Evolutionary conservation across 2,113 vertebrate species (phyloP), one percentile per base, ranked within the genome.

Genomic region (Alectura lathami): DNA sequence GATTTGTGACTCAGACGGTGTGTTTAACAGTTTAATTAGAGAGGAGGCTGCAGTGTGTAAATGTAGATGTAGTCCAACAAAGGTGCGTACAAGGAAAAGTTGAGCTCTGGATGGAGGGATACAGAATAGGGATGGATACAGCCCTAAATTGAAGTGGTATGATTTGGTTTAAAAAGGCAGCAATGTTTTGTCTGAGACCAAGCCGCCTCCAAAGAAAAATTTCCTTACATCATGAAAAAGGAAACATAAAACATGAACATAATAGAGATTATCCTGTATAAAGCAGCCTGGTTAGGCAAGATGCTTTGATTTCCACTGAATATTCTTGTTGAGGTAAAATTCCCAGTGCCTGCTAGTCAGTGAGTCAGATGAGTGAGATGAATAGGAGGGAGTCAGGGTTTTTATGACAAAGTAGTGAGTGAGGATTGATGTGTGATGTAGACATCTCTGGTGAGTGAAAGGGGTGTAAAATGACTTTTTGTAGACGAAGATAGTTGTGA

Each of bases 311-410:
- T 91, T 80, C 67, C 29, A n/a, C 4, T 57, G 53, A 77, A 80
- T n/a, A 57, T 32, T 8, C 26, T 92, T 74, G 45, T 73, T 36
- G 42, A 60, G 8, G 16, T 76, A 76, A 83, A 91, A 91, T 77
- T 89, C 63, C 34, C 12, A 70, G 38, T 42, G 22, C 17, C 34
- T 89, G 89, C 59, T 51, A 74, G 38, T 74, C 69, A 69, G 50
- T 86, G 87, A 94, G 72, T 94, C 88, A 93, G 91, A 85, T 62
- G 89, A 80, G 70, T 9, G 22, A 89, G 72, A 83, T 45, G 78
- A 91, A 62, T 27, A 79, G 12, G 29, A 23, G 27, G 20, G 89
- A 96, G 26, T 91, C 76, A 94, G 85, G 64, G 64, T 2, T 81
- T 91, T 86, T 81, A 20, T 72, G 76, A 86, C 68, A 56, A 72